phyloP scores from a whole-genome alignment of 2,113 vertebrate genomes.

The Ploceus nigricollis region DNA sequence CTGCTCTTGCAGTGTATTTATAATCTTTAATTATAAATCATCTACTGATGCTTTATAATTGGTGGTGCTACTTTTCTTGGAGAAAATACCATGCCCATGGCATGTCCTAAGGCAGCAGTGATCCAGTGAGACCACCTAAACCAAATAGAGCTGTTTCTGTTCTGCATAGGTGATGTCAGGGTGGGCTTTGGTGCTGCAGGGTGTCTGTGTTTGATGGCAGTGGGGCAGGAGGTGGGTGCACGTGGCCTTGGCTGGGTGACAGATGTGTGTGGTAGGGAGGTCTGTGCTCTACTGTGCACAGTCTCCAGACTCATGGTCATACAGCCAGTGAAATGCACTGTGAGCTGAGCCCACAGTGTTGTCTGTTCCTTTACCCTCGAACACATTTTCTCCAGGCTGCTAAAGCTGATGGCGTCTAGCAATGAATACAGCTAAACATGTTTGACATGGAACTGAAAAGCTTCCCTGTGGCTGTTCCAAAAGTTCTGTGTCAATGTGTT shows the following conservation, averaged over 20 bases:
- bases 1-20: not conserved
- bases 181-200: not conserved
- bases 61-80: not conserved
- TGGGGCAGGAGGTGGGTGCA: not conserved
- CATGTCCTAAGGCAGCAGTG: not conserved
- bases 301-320: not conserved
- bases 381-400: not conserved
- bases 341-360: not conserved
- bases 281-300: not conserved
- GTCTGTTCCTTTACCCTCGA: not conserved
- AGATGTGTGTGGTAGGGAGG: not conserved
- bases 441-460: not conserved
- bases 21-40: not conserved
- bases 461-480: not conserved
- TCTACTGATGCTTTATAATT: rapidly evolving
- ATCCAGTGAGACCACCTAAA: not conserved
- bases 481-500: not conserved
- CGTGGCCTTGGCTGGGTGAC: not conserved
- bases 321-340: not conserved
- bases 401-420: not conserved
- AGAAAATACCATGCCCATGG: too few relatives aligned
- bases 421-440: not conserved
- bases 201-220: not conserved
- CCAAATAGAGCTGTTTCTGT: not conserved
- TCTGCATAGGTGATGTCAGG: rapidly evolving